Conservation (phyloP, 2,888 invertebrate species). For the Aphidoletes aphidimyza region DNA sequence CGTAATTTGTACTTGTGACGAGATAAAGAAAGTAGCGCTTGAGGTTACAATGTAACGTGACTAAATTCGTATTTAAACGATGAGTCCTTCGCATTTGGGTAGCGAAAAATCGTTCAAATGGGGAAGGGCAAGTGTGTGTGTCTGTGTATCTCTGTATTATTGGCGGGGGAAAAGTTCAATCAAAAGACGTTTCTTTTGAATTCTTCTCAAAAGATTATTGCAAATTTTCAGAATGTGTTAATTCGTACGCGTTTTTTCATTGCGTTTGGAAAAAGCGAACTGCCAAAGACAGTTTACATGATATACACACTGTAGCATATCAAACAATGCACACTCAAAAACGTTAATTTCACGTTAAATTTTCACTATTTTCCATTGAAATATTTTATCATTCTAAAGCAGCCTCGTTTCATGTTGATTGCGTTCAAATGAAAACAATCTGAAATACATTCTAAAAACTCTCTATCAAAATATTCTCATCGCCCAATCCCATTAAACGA, state of each 20-base stretch:
- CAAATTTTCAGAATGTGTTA: no score
- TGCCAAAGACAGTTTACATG: no score
- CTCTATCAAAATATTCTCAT: neutral
- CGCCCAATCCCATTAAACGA: neutral
- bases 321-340: no score
- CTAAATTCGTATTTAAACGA: neutral
- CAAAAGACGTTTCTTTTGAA: no score
- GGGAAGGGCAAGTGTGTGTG: neutral
- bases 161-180: no score
- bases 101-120: neutral
- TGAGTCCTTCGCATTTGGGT: no score
- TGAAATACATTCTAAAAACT: neutral
- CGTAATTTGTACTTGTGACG: neutral
- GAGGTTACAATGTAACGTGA: constrained; percentile 33
- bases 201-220: no score
- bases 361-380: neutral
- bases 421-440: constrained; percentile 1
- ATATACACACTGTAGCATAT: no score
- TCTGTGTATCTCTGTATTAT: no score
- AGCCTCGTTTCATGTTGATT: neutral
- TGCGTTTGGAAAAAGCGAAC: no score
- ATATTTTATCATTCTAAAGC: neutral
- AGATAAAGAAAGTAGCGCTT: constrained; percentile 30
- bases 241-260: no score
- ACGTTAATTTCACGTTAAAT: no score